Base-by-base conservation (phyloP, 2,113 vertebrate species). In the Cepphus grylle region DNA sequence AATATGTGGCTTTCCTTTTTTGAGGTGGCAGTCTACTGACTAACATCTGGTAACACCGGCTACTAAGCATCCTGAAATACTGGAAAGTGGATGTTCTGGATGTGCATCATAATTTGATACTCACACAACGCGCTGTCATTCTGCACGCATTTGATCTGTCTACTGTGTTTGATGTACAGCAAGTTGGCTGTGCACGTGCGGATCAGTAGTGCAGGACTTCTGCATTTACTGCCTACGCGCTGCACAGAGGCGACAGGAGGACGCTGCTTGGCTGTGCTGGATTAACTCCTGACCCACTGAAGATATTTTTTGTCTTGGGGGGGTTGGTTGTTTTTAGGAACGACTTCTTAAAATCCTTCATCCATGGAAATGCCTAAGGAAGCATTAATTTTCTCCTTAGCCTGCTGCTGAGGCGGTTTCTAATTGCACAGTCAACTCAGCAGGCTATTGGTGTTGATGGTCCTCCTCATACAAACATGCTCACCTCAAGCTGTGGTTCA, bases 121-220 rank as follows among this genome's bases (percentile, higher is more conserved):
- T 13, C 6, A 8, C 15, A 16, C 42, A 38, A 40, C 2, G 25
- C 22, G 13, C 42, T 26, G 15, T 34, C 53, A 45, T 53, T 38
- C 62, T 69, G 34, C 36, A 8, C 1, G 0, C 2, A 0, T 69
- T 61, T 76, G 23, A 15, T 43, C 11, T 52, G 18, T 29, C 34
- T 59, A 0, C 23, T n/a, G 8, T 8, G 13, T 29, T 40, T 26
- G 79, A 29, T 2, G 25, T 40, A 13, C 34, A 62, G 38, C 8
- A 4, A 23, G 36, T 17, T 17, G 40, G 7, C n/a, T 8, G 25
- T 19, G 56, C n/a, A 12, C 2, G 1, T 22, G 42, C 1, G 1
- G 22, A 12, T 23, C 43, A 17, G 17, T 12, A 59, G 38, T 13
- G 43, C 27, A 49, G 47, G 47, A 22, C 7, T 40, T 66, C 42